Evolutionary conservation across 2,113 vertebrate species (phyloP), one percentile per base, ranked within the genome.

Genomic region (Cyanoliseus patagonus): DNA sequence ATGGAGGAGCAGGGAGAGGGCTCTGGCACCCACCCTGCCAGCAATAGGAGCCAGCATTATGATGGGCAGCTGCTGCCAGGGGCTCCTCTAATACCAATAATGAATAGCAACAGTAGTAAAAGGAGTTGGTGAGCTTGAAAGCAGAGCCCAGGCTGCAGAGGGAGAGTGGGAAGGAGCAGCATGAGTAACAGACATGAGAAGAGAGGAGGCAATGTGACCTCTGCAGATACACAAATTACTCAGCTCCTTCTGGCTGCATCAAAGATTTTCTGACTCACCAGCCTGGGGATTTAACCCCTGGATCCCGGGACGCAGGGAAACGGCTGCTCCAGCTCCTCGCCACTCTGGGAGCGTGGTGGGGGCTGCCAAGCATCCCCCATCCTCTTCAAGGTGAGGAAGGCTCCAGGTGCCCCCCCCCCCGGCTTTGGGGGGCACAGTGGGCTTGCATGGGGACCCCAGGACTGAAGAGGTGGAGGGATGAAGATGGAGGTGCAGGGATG

Each of bases 141-240:
- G 61, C 62, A 49, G 13, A 84, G 90, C 78, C 66, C 62, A 33
- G 74, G 67, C 69, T 49, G 87, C 0, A 2, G 75, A 41, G 79
- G 61, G 81, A 84, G 85, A 75, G 87, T 18, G 83, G 94, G 94
- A 72, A 92, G 93, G 55, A 92, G 66, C 63, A 63, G 87, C 35
- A 44, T 25, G 86, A 90, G 88, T 33, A 86, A 88, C 41, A 80
- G 86, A 59, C 76, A 9, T 51, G 64, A 87, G 78, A 64, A 83
- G 87, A 83, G 75, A 84, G 77, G 70, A 91, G 95, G 92, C 90
- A 90, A 91, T 49, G 82, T 85, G 95, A 96, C 87, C 90, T 95
- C 95, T 25, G 91, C 83, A 86, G 83, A 22, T 28, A 74, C 80
- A 88, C 68, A 35, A 73, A 94, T 95, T 83, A 59, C 83, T 82